Percentiles rank a stretch among this genome's conserved stretches.
Conservation (phyloP, 2,888 invertebrate genomes). For the Perithous albicinctus region DNA sequence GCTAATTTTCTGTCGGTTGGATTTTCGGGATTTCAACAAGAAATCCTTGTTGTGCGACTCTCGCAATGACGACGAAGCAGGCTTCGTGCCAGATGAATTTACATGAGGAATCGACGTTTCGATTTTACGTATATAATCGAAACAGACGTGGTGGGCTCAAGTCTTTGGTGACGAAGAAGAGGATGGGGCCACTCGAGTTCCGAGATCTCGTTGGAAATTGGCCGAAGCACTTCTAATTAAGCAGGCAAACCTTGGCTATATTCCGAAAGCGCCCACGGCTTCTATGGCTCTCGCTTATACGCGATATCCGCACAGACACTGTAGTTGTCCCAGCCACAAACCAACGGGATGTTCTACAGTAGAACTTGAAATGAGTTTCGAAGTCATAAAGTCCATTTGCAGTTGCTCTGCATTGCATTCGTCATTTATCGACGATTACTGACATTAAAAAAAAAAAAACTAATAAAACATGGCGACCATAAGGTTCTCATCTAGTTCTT, state of each 20-base stretch:
- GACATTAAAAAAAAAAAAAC: not conserved
- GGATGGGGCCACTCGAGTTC: not conserved
- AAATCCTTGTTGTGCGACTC: not conserved
- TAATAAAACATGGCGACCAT: not conserved
- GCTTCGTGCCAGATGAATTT: constrained; percentile 57
- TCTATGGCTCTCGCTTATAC: constrained; percentile 10
- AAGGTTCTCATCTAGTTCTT: not conserved
- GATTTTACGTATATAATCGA: constrained; percentile 58
- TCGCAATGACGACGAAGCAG: constrained; percentile 20
- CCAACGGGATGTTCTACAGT: not conserved
- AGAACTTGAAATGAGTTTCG: constrained; percentile 16
- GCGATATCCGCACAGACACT: constrained; percentile 31
- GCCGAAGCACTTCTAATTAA: constrained; percentile 62
- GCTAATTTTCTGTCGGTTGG: constrained; percentile 50
- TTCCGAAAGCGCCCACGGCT: constrained; percentile 44
- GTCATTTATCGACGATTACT: not conserved
- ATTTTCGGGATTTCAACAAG: constrained; percentile 13
- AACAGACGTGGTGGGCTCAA: constrained; percentile 12
- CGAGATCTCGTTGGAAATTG: constrained; percentile 56
- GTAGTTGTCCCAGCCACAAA: constrained; percentile 10
- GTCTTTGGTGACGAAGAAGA: not conserved
- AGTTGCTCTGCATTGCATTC: not conserved
- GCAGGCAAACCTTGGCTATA: constrained; percentile 60
- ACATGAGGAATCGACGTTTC: constrained; percentile 60
- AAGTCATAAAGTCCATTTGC: constrained; percentile 15